Percentiles rank a stretch among this genome's conserved stretches.
phyloP scores from a whole-genome alignment of 2,888 invertebrate genomes.

The Ophion costatus region DNA sequence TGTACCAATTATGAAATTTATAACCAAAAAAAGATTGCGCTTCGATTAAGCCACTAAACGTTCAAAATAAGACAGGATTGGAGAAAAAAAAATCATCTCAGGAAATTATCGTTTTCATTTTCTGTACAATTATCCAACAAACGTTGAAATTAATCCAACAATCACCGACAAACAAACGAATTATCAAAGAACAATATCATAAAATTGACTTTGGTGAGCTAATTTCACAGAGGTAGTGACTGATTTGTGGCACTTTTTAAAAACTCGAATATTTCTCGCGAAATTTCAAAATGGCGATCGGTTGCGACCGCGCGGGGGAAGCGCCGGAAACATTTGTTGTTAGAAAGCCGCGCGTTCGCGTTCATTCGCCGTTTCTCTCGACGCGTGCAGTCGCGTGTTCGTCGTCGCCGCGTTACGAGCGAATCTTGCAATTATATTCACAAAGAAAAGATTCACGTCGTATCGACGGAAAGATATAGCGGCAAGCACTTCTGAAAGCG shows the following conservation, averaged over 20 bases:
- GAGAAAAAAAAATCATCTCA: too few relatives aligned
- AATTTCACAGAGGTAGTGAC: too few relatives aligned
- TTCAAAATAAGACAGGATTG: too few relatives aligned
- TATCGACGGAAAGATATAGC: neutral
- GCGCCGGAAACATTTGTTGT: conserved; percentile 36
- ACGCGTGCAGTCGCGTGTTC: neutral
- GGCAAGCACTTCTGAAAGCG: neutral
- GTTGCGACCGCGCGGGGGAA: neutral
- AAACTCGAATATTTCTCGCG: neutral
- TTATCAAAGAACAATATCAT: too few relatives aligned
- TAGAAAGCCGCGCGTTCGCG: conserved; percentile 54
- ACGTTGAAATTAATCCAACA: too few relatives aligned
- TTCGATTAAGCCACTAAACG: too few relatives aligned
- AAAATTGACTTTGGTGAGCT: too few relatives aligned
- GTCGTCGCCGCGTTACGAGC: neutral
- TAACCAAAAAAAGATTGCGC: too few relatives aligned
- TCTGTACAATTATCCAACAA: too few relatives aligned
- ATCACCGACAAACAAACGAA: too few relatives aligned
- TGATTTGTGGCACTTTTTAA: neutral
- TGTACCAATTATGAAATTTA: too few relatives aligned
- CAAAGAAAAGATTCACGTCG: neutral
- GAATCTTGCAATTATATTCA: neutral
- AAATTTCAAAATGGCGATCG: conserved; percentile 11
- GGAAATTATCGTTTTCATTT: too few relatives aligned
- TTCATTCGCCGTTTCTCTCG: neutral